Conservation (phyloP, 2,888 invertebrate genomes). For the Tenthredo amoena region DNA sequence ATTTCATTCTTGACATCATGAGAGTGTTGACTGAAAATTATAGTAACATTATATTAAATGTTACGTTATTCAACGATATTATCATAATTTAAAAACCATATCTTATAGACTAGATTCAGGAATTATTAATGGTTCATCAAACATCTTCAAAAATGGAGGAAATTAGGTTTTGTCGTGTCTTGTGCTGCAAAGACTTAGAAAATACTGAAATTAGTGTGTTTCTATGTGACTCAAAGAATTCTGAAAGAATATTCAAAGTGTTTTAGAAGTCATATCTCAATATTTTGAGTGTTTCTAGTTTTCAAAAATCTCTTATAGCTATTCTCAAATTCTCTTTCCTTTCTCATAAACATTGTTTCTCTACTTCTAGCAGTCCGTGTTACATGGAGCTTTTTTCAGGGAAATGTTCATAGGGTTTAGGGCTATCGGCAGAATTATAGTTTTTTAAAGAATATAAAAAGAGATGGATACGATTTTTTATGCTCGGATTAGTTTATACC, state of each 20-base stretch:
- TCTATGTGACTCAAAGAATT: too few relatives aligned
- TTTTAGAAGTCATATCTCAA: too few relatives aligned
- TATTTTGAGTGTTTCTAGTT: too few relatives aligned
- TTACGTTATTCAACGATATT: background rate
- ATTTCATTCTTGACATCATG: conserved; percentile 61
- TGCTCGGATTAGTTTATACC: conserved; percentile 61
- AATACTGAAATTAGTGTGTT: too few relatives aligned
- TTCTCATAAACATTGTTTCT: too few relatives aligned
- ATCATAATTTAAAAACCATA: background rate
- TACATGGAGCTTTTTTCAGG: too few relatives aligned
- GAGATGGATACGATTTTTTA: too few relatives aligned
- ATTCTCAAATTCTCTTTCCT: too few relatives aligned
- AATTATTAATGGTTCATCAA: background rate
- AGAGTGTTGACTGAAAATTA: conserved; percentile 62
- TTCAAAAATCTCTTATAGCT: too few relatives aligned
- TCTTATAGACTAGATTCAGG: background rate
- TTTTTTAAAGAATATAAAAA: too few relatives aligned
- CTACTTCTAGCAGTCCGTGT: too few relatives aligned
- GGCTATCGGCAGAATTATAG: background rate
- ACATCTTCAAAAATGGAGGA: background rate
- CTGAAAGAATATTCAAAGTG: too few relatives aligned
- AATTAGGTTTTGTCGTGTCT: background rate
- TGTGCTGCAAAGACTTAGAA: background rate
- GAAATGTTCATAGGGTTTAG: background rate
- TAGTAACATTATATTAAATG: background rate